Evolutionary conservation across 2,888 invertebrate species (phyloP).

Genomic region (Branchipolynoe longqiensis): DNA sequence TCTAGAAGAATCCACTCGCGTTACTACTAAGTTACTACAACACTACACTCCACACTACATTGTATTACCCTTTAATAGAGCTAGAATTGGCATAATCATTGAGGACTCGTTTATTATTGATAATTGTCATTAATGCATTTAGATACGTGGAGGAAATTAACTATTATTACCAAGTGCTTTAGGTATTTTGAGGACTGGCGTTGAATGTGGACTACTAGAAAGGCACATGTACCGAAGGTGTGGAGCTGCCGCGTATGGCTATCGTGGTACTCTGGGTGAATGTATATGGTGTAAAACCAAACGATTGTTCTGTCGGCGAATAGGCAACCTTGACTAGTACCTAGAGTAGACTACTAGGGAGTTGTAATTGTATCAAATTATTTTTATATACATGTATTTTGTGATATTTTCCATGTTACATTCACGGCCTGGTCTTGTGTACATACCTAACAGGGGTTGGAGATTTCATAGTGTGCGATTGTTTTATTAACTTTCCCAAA

Average conservation of each 20-base stretch:
- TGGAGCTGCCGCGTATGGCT: neutral
- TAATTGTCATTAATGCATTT: constrained; percentile 47
- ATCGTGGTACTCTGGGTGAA: constrained; percentile 21
- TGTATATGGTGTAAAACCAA: constrained; percentile 31
- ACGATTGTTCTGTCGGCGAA: constrained; percentile 8
- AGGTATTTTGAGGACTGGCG: constrained; percentile 51
- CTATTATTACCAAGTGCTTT: constrained; percentile 47
- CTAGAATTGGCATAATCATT: constrained; percentile 38
- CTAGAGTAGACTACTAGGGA: constrained; percentile 48
- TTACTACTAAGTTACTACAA: constrained; percentile 42
- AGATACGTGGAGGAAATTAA: neutral
- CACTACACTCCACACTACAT: constrained; percentile 18
- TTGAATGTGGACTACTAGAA: neutral
- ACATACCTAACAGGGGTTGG: constrained; percentile 23
- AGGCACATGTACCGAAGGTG: neutral
- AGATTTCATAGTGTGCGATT: constrained; percentile 56
- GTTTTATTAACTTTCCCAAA: constrained; percentile 16
- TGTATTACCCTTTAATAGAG: constrained; percentile 30
- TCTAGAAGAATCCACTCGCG: constrained; percentile 45
- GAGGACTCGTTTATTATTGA: constrained; percentile 12
- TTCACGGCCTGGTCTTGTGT: constrained; percentile 51
- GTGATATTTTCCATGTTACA: constrained; percentile 58
- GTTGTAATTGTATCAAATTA: constrained; percentile 52
- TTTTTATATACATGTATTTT: constrained; percentile 58
- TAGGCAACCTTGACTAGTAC: constrained; percentile 41